These are phyloP conservation scores for Bellardia pandia DNA, from an alignment of 2,888 invertebrate genomes.

Conservation along the genomic window DNA sequence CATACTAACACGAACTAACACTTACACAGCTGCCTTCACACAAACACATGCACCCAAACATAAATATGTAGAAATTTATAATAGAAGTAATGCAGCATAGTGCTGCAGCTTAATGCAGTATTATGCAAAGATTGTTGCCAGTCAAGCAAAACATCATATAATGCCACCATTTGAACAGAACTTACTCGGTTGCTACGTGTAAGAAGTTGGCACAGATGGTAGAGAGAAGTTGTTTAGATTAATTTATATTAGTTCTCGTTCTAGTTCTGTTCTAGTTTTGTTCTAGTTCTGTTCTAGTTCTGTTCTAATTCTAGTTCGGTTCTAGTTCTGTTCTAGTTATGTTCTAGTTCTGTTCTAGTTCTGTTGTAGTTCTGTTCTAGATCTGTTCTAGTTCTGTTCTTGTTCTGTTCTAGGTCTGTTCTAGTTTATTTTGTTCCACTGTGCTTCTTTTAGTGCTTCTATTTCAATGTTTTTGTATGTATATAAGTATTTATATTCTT, in stretches of 20 bases:
- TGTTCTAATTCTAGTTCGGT: background rate
- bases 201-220: constrained; percentile 45
- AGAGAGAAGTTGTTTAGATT: too few relatives aligned
- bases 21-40: constrained; percentile 21
- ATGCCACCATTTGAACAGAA: constrained; percentile 57
- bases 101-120: constrained; percentile 65
- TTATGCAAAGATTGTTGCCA: constrained; percentile 68
- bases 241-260: background rate
- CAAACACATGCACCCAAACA: constrained; percentile 8
- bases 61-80: constrained; percentile 44
- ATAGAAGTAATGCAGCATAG: constrained; percentile 65
- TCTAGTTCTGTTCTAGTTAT: too few relatives aligned
- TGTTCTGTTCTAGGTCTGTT: too few relatives aligned
- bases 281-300: background rate
- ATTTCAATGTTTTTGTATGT: background rate
- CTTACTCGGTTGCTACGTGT: constrained; percentile 45
- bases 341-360: too few relatives aligned
- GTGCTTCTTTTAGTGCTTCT: background rate
- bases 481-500: constrained; percentile 1
- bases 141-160: constrained; percentile 68
- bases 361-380: too few relatives aligned
- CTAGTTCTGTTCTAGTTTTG: background rate
- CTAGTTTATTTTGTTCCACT: background rate
- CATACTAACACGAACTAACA: constrained; percentile 26
- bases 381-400: too few relatives aligned